Base-by-base conservation (phyloP, 1,140 invertebrate species). In the Zaprionus camerounensis region DNA sequence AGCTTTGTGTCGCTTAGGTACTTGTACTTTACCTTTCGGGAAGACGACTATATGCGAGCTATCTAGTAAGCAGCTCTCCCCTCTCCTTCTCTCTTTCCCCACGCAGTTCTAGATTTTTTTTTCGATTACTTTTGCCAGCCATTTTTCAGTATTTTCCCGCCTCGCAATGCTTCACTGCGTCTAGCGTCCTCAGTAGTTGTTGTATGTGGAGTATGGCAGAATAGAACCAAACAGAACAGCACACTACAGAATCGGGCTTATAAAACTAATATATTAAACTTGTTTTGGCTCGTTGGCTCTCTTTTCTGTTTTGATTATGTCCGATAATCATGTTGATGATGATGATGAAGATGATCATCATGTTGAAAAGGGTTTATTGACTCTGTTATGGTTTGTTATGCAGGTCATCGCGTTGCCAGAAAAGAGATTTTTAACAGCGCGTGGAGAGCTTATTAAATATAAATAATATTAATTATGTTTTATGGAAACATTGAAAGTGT, bases 1-100 rank as follows among this genome's bases (percentile, higher is more conserved):
- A 63, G 68, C 62, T 49, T 80, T 82, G 76, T 86, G 69, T 81
- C 69, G 80, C 69, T 77, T 78, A 74, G 77, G 74, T 80, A 86
- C 70, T 72, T 73, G 72, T 72, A 67, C 46, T 56, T 49, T 66
- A 26, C 69, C 34, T 76, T 67, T 57, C 24, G 34, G 34, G 58
- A 24, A 66, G 65, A 64, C 34, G 38, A n/a, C 38, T 41, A 41
- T n/a, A 41, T 63, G 49, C 69, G 34, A 73, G 63, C 65, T 68
- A 46, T 36, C 56, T 44, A 7, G 6, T 44, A 2, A 17, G 6
- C n/a, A 17, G 6, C 41, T 6, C 5, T 46, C n/a, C n/a, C n/a
- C 41, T 2, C 15, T 7, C 15, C 6, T 7, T 44, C 15, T n/a
- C 5, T 44, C 13, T 38, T 31, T 58, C 38, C 57, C 44, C 36